Evolutionary conservation across 2,113 vertebrate genomes (phyloP), one percentile per base, ranked within the genome.

Genomic region (Neolamprologus longior): DNA sequence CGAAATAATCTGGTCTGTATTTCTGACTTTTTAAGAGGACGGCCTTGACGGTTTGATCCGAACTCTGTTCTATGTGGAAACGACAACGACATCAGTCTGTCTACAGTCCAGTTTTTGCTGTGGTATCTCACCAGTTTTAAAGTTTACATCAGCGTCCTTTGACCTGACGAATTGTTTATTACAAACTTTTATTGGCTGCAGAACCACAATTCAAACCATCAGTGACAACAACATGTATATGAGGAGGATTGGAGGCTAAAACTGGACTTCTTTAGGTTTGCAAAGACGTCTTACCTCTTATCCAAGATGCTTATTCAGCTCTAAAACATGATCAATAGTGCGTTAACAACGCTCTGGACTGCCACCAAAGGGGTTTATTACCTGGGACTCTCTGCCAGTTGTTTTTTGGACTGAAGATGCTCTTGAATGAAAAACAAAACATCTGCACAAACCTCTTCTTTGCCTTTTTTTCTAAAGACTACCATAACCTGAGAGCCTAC

Each of bases 61-160:
- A 73, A 26, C 24, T 76, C 24, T 37, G 4, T 66, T 31, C 2
- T 71, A 24, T 9, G 14, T 45, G 40, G 66, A 73, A 71, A 1
- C 13, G 3, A 42, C 2, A 15, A 15, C 1, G 2, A 71, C 37
- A 71, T 71, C 66, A 42, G 5, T 26, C 10, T 0, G 37, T 26
- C n/a, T 71, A 2, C 37, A 15, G n/a, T 15, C n/a, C 66, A 24
- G 35, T 15, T 28, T 47, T 76, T 76, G 40, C 21, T 26, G 40
- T 19, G 21, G 40, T 17, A 28, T 73, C 61, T 37, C 3, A 66
- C 31, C 31, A 35, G 14, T 45, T 58, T 57, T 83, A 55, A 79
- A 40, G 24, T 40, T 50, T 9, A 42, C 33, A 55, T 57, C 14
- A 14, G 7, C 3, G 5, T 50, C 66, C 37, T 73, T 13, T 68